These are phyloP conservation scores for Synanthedon andrenaeformis DNA, from an alignment of 2,888 invertebrate genomes.

Conservation along the genomic window DNA sequence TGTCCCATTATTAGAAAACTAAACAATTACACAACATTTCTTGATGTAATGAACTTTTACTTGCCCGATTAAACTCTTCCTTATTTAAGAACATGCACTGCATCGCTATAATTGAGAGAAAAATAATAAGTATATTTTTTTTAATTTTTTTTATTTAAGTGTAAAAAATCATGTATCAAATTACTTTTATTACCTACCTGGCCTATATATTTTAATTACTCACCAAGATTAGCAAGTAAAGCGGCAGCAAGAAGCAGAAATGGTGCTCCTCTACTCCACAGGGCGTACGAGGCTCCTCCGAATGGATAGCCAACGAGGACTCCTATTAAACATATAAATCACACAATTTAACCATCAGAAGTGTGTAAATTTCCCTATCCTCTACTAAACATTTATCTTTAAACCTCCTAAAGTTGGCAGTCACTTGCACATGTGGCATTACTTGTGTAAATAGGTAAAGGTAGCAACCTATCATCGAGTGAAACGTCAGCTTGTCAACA, in stretches of 20 bases:
- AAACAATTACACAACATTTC: too few relatives aligned
- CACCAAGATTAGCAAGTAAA: conserved; percentile 36
- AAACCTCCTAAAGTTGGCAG: too few relatives aligned
- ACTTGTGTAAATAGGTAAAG: too few relatives aligned
- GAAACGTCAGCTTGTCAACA: too few relatives aligned
- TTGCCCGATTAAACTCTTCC: conserved; percentile 37
- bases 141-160: too few relatives aligned
- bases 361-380: background rate
- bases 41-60: conserved; percentile 6
- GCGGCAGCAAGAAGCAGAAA: conserved; percentile 41
- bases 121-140: too few relatives aligned
- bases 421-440: background rate
- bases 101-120: conserved; percentile 22
- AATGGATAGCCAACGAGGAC: conserved; percentile 59
- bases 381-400: background rate
- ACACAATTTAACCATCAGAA: background rate
- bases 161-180: too few relatives aligned
- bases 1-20: background rate
- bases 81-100: conserved; percentile 34
- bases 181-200: too few relatives aligned
- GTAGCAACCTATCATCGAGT: too few relatives aligned
- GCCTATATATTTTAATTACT: too few relatives aligned
- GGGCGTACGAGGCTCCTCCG: conserved; percentile 42
- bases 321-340: conserved; percentile 21
- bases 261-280: conserved; percentile 43